Conservation (phyloP, 2,113 vertebrate genomes). For the Rutilus rutilus region DNA sequence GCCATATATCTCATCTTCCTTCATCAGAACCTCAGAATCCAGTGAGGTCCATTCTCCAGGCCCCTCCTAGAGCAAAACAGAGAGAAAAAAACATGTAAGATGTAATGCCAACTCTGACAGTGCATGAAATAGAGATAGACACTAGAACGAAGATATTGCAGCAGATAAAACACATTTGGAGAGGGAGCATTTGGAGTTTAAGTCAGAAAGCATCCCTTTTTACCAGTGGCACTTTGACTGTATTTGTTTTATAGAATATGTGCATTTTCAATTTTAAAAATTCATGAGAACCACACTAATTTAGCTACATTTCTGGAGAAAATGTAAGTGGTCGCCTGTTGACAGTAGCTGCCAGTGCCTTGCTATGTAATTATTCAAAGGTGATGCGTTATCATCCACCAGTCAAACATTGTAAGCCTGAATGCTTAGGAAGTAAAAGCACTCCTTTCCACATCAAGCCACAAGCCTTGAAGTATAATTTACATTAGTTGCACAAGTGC, state of each 20-base stretch:
- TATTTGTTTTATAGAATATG: background rate
- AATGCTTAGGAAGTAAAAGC: background rate
- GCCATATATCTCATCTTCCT: conserved; percentile 91
- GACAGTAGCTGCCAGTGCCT: no score
- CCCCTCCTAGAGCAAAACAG: conserved; percentile 82
- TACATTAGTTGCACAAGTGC: no score
- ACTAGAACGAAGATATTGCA: background rate
- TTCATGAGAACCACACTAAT: background rate
- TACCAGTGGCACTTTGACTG: background rate
- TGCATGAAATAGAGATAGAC: background rate
- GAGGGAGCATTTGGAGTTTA: background rate
- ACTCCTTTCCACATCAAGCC: background rate
- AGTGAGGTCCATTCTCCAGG: conserved; percentile 89
- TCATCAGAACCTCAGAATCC: conserved; percentile 94
- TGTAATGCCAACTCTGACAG: background rate
- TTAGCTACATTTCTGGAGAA: background rate
- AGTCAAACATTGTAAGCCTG: background rate
- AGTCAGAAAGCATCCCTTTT: background rate
- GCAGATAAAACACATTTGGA: no score
- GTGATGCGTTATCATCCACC: background rate
- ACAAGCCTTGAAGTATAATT: background rate
- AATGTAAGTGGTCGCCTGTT: background rate
- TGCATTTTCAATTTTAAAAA: no score
- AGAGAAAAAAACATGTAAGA: background rate
- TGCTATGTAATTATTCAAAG: background rate